A percentile compares a stretch with the other conserved stretches of the same genome.
Evolutionary conservation across 2,797 vertebrate genomes (phyloP).

Genomic region (Tolypeutes matacus): DNA sequence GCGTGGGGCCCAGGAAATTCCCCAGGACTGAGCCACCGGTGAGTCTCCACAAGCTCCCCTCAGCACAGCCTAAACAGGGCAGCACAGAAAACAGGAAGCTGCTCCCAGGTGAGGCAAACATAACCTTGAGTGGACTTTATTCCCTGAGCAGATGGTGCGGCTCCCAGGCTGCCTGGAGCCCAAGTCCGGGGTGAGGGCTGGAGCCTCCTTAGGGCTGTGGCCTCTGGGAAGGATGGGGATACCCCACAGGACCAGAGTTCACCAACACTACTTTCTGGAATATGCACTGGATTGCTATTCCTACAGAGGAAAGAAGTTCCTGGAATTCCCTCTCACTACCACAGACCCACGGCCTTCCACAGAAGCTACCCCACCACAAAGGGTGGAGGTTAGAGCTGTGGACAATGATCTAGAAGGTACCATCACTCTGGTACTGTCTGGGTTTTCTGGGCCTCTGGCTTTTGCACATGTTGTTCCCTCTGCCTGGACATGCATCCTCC

Average conservation of each 20-base stretch:
- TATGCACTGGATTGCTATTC: neutral
- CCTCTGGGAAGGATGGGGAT: neutral
- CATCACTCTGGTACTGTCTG: neutral
- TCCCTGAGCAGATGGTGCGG: constrained; percentile 28
- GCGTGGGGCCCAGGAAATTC: constrained; percentile 67
- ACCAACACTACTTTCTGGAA: constrained; percentile 6
- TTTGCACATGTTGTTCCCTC: neutral
- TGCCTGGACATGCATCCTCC: neutral
- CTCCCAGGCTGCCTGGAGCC: constrained; percentile 15
- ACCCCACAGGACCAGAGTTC: neutral
- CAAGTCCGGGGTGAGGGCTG: neutral
- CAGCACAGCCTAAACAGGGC: neutral
- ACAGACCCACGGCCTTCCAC: neutral
- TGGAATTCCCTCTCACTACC: neutral
- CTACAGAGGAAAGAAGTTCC: neutral
- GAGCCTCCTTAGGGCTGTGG: neutral
- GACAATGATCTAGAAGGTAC: neutral
- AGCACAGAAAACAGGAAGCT: constrained; percentile 52
- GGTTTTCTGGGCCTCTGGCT: neutral
- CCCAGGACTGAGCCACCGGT: constrained; percentile 40
- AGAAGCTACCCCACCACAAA: neutral
- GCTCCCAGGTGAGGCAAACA: constrained; percentile 57
- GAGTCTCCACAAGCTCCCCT: neutral
- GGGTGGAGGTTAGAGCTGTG: neutral
- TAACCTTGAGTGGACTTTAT: constrained; percentile 62